phyloP scores from a whole-genome alignment of 2,797 vertebrate genomes.

The Corythornis leucogaster region DNA sequence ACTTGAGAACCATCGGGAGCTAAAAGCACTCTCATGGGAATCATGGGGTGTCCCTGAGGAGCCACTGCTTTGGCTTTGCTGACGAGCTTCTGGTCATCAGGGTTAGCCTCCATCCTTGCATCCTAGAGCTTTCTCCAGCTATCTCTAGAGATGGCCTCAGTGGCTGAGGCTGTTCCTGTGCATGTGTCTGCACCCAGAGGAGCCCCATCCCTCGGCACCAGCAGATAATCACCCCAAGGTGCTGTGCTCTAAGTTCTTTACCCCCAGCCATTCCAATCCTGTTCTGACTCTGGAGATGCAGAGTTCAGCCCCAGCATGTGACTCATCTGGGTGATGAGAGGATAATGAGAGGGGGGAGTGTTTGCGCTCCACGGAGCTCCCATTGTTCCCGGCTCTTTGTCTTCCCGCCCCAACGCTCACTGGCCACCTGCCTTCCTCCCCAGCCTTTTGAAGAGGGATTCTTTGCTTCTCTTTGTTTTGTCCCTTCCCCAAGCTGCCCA shows the following conservation, averaged over 20 bases:
- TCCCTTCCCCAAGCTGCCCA: slow-evolving; percentile 6
- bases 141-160: fast-evolving
- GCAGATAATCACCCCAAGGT: fast-evolving
- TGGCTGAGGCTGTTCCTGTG: neutral
- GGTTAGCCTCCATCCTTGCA: neutral
- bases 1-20: neutral
- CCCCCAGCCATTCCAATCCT: neutral
- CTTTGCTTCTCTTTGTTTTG: slow-evolving; percentile 18
- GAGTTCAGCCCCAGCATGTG: neutral
- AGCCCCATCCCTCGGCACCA: neutral
- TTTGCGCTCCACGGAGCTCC: neutral
- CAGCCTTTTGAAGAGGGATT: neutral
- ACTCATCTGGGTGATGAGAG: neutral
- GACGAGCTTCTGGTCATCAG: neutral
- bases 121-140: neutral
- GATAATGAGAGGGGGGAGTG: neutral
- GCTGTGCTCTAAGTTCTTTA: neutral
- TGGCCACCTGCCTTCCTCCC: slow-evolving; percentile 50
- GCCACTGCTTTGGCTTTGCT: neutral
- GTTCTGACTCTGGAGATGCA: fast-evolving
- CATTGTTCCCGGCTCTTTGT: slow-evolving; percentile 32
- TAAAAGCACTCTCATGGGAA: neutral
- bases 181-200: fast-evolving
- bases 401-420: neutral
- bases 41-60: neutral